Evolutionary conservation across 2,113 vertebrate species (phyloP), one percentile per base, ranked within the genome.

Genomic region (Callipepla squamata): DNA sequence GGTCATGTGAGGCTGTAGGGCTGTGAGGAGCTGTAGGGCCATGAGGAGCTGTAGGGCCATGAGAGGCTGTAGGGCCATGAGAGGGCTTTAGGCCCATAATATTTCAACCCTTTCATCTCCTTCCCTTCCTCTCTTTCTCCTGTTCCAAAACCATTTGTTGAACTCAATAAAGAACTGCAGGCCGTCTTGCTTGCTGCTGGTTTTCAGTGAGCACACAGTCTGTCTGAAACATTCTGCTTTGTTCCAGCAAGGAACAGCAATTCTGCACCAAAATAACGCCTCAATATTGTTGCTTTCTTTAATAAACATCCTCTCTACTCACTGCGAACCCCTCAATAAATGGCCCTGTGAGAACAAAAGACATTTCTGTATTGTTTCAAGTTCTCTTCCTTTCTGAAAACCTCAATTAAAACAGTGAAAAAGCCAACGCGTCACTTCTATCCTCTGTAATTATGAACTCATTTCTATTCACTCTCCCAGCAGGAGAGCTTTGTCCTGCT

Each of bases 261-360:
- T 87, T 70, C 0, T 1, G 51, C 82, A 50, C 75, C 73, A 80
- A 96, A 96, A 91, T 78, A 94, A 87, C 0, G 0, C 22, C 89
- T 91, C 11, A 21, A 96, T 93, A 93, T 95, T 94, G 83, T 95
- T 83, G 83, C 75, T 73, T 80, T 92, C 84, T 75, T 36, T 65
- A 85, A 93, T 92, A 94, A 95, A 93, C 94, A 96, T 95, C 96
- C 96, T 96, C 87, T 93, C 80, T 58, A 80, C 91, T 91, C 80
- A 44, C 91, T 76, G 80, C 78, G 80, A 85, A 92, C 38, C 65
- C 48, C 48, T 78, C 89, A 63, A 58, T 68, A 85, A 82, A 82
- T 47, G 85, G 57, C 87, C 72, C 81, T 85, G 84, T 68, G 89
- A 87, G 89, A 96, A 96, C 96, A 96, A 96, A 96, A 92, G 94